Base-by-base conservation (phyloP, 2,113 vertebrate genomes). In the Probosciger aterrimus region DNA sequence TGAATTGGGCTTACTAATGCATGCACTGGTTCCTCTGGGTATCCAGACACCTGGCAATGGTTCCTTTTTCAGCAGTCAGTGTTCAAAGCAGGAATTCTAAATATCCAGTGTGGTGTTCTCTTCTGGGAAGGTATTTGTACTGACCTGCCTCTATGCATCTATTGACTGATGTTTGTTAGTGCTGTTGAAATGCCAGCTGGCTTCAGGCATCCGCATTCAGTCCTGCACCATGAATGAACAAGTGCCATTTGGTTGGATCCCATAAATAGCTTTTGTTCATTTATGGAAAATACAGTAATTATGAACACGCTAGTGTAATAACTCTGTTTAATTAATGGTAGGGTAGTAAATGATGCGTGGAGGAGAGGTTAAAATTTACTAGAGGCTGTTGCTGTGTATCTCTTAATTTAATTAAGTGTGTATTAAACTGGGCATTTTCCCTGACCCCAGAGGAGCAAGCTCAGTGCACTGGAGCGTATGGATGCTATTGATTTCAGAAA, bases 241-340 rank as follows among this genome's bases (percentile, higher is more conserved):
- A 91, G 79, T 14, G 0, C 55, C 0, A 0, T 89, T 96, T 33
- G n/a, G 67, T 85, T 73, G 81, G n/a, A 65, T 39, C 77, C 71
- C 92, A 59, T 82, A 95, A 92, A 89, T 49, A 91, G 83, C 78
- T 92, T 91, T 97, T 91, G 90, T 96, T 94, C 77, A 89, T 97
- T 96, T 88, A 91, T n/a, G 83, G 91, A 93, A 96, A 94, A 91
- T 81, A 28, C 47, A 39, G 69, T 63, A 88, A 91, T 93, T 94
- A 86, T 37, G 91, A 96, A 86, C 70, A 91, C 0, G 1, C 80
- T 79, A 62, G 52, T 73, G 86, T 95, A 96, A 91, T 95, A 94
- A 88, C 65, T 79, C 62, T 35, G 14, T 35, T 84, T 96, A 93
- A 88, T 95, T 96, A 92, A 92, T 92, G 86, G 41, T 2, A 3